Evolutionary conservation across 1,140 invertebrate genomes (phyloP), one percentile per base, ranked within the genome.

Genomic region (Harlomillsia oculata): DNA sequence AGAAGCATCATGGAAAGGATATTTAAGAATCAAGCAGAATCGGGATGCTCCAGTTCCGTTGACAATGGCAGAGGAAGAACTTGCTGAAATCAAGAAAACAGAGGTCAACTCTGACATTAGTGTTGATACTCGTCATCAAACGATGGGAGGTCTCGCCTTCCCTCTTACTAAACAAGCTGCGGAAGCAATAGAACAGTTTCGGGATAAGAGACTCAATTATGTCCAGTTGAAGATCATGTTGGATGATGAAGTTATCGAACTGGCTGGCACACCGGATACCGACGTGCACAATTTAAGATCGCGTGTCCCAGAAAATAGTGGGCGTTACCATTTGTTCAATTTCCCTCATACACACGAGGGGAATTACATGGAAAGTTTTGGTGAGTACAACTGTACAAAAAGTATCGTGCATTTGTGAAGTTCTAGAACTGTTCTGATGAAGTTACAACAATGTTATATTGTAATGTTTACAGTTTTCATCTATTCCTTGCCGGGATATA

Each of bases 401-500:
- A n/a, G n/a, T n/a, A n/a, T n/a, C n/a, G n/a, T n/a, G n/a, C n/a
- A n/a, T n/a, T n/a, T n/a, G n/a, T n/a, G n/a, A n/a, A 39, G 32
- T 26, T 29, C 46, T 26, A 32, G 9, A 3, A 11, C 20, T 25
- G 6, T 23, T 23, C 8, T 23, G 2, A 13, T 46, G 9, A 34
- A 11, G 25, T 49, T 28, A 1, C 41, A 20, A 16, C n/a, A 34
- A 46, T 36, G 16, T 16, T 23, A 46, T 48, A 30, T 16, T 16
- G 3, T 48, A 2, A 2, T 56, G 18, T 25, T 68, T 70, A 68
- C 77, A 92, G 88, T 98, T 43, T 97, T 98, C 71, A 89, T 97
- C 66, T 97, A 97, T 73, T 94, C 90, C 11, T 96, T 97, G 89
- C 93, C 93, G 20, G 91, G 90, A 8, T 95, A 93, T 71, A 84